A percentile compares a stretch with the other conserved stretches of the same genome.
These are phyloP conservation scores for Lophius americanus DNA, from an alignment of 2,797 vertebrate genomes.

Conservation along the genomic window DNA sequence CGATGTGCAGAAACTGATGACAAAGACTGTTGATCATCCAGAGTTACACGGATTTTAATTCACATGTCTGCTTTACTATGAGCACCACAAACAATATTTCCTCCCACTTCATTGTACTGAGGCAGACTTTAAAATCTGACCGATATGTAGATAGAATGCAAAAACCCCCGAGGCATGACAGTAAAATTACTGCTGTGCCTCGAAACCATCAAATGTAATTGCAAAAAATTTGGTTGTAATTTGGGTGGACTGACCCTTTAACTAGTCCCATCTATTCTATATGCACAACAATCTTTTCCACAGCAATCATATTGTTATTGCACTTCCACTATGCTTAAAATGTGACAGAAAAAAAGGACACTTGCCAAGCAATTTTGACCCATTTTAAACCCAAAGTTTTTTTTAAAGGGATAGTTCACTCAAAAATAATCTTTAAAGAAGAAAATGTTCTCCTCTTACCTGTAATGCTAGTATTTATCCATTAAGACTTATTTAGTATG, in stretches of 20 bases:
- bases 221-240: too few species aligned
- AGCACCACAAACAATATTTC: background rate
- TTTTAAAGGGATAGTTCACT: slow-evolving; percentile 2
- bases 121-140: background rate
- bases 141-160: too few species aligned
- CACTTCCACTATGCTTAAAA: slow-evolving; percentile 1
- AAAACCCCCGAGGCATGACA: too few species aligned
- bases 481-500: too few species aligned
- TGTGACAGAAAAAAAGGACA: slow-evolving; percentile 23
- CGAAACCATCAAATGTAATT: background rate
- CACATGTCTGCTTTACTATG: background rate
- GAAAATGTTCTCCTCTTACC: too few species aligned
- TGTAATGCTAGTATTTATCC: too few species aligned
- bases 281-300: too few species aligned
- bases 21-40: background rate
- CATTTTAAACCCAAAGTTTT: slow-evolving; percentile 11
- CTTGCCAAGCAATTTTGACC: slow-evolving; percentile 42
- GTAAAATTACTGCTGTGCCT: background rate
- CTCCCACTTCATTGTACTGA: background rate
- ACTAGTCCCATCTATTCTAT: too few species aligned
- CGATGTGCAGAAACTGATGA: background rate
- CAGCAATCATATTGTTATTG: too few species aligned
- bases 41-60: background rate
- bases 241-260: too few species aligned
- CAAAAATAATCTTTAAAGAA: too few species aligned